Evolutionary conservation across 1,140 invertebrate species (phyloP), one percentile per base, ranked within the genome.

Genomic region (Psilanteris sp.): DNA sequence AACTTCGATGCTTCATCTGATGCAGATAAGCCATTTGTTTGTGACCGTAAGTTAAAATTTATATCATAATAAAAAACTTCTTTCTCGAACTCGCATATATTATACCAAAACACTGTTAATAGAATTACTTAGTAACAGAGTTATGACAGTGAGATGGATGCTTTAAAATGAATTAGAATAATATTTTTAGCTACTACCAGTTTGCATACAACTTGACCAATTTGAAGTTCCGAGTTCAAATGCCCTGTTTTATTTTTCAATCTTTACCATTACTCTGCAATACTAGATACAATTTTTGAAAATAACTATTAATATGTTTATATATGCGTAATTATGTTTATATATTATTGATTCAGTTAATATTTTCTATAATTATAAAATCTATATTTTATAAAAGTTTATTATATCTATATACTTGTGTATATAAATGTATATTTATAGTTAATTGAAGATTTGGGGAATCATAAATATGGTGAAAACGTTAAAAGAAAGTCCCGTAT

Each of bases 21-120:
- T 84, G 90, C 93, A 18, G 96, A 97, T 84, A 97, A 97, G 86
- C 96, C 96, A 43, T 97, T 94, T 89, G 92, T 93, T 86, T 97
- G 96, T 91, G 96, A 97, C 93, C 92, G 96, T 97, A 94, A 95
- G 93, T 94, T 89, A 79, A 89, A 88, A 87, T 79, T 87, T 85
- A 86, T 88, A 87, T 78, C 88, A 88, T 81, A 87, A 88, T 83
- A 89, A 88, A 89, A 87, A 81, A 88, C 78, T 79, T 84, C 78
- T 83, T 83, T 84, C 77, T 85, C 79, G 80, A 82, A 85, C 70
- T 85, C 82, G 79, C 80, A 83, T 67, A 77, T 59, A 66, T 77
- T 73, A 67, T 73, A 78, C 48, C 75, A 77, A 73, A 68, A 77
- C 75, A 72, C 75, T 77, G 75, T 77, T 77, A 67, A 72, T 72